Evolutionary conservation across 2,888 invertebrate genomes (phyloP), one percentile per base, ranked within the genome.

Genomic region (Buathra laborator): DNA sequence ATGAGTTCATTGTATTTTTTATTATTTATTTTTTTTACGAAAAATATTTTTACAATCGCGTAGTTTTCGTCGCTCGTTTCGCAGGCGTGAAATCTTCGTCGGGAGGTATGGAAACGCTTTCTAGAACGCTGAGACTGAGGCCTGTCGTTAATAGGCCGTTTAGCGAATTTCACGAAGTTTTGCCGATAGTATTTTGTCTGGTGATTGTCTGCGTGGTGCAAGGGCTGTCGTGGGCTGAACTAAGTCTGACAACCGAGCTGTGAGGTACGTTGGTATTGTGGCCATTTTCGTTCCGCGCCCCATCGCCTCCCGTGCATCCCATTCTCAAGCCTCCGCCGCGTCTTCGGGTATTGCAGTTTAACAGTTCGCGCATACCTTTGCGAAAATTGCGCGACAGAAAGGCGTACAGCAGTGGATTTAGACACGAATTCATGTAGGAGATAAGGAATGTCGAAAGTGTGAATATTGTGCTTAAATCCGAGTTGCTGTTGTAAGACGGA

Each of bases 391-490:
- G 96, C 2, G 96, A 96, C 75, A 98, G 95, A 93, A 98, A 97
- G 3, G 98, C 98, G 94, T 98, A 99, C 9, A 99, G 95, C 74
- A 98, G 94, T 0, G 98, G 98, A 94, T 99, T 98, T 86, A 98
- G 96, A 68, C 97, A 98, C 19, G 98, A 98, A 95, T 98, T 98
- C 94, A 97, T 96, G 93, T 98, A 99, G 62, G 98, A 96, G 88
- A 98, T 95, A 85, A 98, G 96, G 94, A 97, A 98, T 32, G 98
- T 98, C 84, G 98, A 95, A 0, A 98, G 98, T 10, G 98, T 98
- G 85, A 98, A 95, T 19, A 97, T 94, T 7, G 96, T 96, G 91
- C 97, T 97, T 92, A 97, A 97, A 91, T 96, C 96, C 6, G 91
- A 91, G 2, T 85, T 88, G 14, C 83, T 82, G 76, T 92, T 89